Evolutionary conservation across 2,797 vertebrate genomes (phyloP).

Genomic region (Urophycis tenuis): DNA sequence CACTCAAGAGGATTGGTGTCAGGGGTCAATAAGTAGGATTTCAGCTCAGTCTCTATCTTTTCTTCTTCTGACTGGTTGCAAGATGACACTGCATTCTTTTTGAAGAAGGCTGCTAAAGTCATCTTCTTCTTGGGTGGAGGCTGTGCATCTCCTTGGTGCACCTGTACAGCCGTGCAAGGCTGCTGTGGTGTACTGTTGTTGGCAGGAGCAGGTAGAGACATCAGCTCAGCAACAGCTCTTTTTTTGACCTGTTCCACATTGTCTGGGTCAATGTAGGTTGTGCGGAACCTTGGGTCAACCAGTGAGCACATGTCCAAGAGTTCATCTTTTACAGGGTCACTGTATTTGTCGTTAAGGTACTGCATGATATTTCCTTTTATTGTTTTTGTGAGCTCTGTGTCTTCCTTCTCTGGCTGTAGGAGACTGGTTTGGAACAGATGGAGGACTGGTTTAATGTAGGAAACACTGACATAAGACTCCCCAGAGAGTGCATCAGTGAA

Average conservation of each 20-base stretch:
- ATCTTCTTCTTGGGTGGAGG: constrained; percentile 25
- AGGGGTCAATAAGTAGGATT: constrained; percentile 24
- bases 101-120: constrained; percentile 24
- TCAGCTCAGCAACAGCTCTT: no score
- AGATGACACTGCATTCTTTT: constrained; percentile 16
- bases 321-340: no score
- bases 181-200: constrained; percentile 4
- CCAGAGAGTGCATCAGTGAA: no score
- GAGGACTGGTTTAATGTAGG: no score
- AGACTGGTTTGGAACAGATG: no score
- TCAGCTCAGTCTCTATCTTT: constrained; percentile 24
- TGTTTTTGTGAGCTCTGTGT: constrained; percentile 23
- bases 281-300: no score
- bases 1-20: constrained; percentile 24
- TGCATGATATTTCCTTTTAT: constrained; percentile 11
- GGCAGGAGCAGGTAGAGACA: constrained; percentile 12
- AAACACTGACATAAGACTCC: no score
- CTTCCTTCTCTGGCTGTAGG: no score
- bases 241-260: no score
- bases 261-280: no score
- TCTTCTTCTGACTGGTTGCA: constrained; percentile 7
- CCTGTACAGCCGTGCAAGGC: constrained; percentile 19
- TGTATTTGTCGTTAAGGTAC: no score
- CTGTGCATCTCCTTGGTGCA: constrained; percentile 15
- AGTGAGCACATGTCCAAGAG: no score